Evolutionary conservation across 2,797 vertebrate genomes (phyloP), one percentile per base, ranked within the genome.

Genomic region (Lithobates sylvaticus): DNA sequence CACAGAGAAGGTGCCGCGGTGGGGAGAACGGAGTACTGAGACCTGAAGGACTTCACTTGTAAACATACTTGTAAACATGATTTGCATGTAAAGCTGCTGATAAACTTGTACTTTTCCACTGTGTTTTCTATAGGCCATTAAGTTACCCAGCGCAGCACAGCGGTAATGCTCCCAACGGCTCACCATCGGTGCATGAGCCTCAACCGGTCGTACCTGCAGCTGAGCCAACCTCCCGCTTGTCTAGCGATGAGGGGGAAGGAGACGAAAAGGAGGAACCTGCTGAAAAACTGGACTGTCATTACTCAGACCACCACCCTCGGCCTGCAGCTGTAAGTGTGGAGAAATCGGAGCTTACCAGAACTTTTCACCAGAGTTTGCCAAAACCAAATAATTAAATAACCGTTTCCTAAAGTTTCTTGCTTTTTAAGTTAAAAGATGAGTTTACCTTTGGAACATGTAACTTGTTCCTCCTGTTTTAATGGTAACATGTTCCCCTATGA

Each of bases 251-350:
- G 93, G 98, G 97, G 80, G 98, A 99, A 95, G 97, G 97, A 73
- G 98, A 99, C 86, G 98, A 99, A 89, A 96, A 97, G 91, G 98
- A 99, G 91, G 98, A 99, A 91, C 94, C 91, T 89, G 87, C 94
- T 88, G 98, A 99, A 93, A 99, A 97, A 96, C 96, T 99, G 96
- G 98, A 99, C 95, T 99, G 97, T 96, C 96, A 98, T 94, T 99
- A 97, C 97, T 99, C 98, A 95, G 96, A 97, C 96, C 97, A 96
- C 94, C 98, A 99, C 92, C 98, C 98, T 93, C 96, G 97, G 94
- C 98, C 98, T 94, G 96, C 97, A 92, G 96, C 98, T 95, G 98
- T 99, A 95, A 92, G 98, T 97, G 84, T 67, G 21, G 26, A 12
- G 44, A n/a, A 47, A 64, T 18, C 3, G 34, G 6, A n/a, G n/a